Evolutionary conservation across 2,888 invertebrate species (phyloP).

Genomic region (Plebejus anna): DNA sequence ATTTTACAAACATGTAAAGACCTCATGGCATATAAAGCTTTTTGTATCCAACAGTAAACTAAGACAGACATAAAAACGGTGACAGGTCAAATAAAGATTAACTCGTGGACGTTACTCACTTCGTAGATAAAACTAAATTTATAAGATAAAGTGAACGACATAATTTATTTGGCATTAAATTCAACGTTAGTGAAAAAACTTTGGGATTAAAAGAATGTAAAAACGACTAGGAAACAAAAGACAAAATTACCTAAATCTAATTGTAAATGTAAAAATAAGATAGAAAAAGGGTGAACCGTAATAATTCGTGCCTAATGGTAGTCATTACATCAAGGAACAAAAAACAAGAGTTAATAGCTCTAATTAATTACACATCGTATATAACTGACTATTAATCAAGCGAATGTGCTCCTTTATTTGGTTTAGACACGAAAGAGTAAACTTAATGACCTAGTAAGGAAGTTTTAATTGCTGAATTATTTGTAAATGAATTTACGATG

Average conservation of each 20-base stretch:
- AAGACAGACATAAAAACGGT: neutral
- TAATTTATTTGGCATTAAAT: neutral
- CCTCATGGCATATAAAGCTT: neutral
- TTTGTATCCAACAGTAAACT: slow-evolving; percentile 5
- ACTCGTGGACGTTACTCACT: neutral
- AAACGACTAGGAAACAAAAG: slow-evolving; percentile 1
- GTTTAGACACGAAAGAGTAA: slow-evolving; percentile 18
- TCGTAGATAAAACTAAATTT: slow-evolving; percentile 3
- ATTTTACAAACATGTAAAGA: no score
- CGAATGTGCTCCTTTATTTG: slow-evolving; percentile 19
- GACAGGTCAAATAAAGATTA: slow-evolving; percentile 9
- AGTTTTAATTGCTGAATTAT: slow-evolving; percentile 22
- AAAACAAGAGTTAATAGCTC: slow-evolving; percentile 6
- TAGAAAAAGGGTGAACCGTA: slow-evolving; percentile 19
- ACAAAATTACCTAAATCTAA: slow-evolving; percentile 10
- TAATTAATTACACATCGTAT: slow-evolving; percentile 25
- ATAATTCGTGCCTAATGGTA: slow-evolving; percentile 7
- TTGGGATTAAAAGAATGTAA: neutral
- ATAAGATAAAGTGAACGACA: neutral
- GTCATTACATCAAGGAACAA: slow-evolving; percentile 18
- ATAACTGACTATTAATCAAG: slow-evolving; percentile 24
- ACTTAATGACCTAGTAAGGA: slow-evolving; percentile 14
- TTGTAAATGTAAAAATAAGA: slow-evolving; percentile 13
- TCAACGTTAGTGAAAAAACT: neutral
- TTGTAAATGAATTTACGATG: neutral